Percentiles rank a stretch among this genome's conserved stretches.
These are phyloP conservation scores for Bilobella aurantiaca DNA, from an alignment of 1,140 invertebrate species.

Conservation along the genomic window DNA sequence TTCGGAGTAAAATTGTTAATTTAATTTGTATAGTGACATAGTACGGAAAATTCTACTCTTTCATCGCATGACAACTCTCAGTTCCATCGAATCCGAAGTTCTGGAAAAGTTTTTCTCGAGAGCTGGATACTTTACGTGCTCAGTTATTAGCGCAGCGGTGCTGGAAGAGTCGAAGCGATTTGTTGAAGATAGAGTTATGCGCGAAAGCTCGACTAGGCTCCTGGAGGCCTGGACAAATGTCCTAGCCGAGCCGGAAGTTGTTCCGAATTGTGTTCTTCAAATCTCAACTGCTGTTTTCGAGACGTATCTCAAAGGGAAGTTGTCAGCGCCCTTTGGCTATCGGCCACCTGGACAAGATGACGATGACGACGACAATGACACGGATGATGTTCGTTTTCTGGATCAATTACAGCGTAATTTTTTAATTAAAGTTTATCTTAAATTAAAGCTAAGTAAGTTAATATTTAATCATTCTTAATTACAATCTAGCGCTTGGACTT, in stretches of 20 bases:
- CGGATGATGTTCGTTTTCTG: background rate
- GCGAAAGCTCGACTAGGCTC: constrained; percentile 67
- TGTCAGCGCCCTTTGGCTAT: constrained; percentile 66
- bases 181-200: constrained; percentile 55
- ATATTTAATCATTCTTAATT: constrained; percentile 48
- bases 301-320: constrained; percentile 64
- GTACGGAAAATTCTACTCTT: constrained; percentile 53
- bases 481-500: constrained; percentile 52
- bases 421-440: too few species aligned
- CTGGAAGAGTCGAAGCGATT: constrained; percentile 51
- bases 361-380: background rate
- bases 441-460: background rate
- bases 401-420: constrained; percentile 1
- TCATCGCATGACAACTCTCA: constrained; percentile 45
- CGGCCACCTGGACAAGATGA: constrained; percentile 43
- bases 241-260: constrained; percentile 47
- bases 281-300: constrained; percentile 47
- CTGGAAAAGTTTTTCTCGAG: constrained; percentile 33
- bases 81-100: constrained; percentile 41
- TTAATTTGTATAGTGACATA: constrained; percentile 46
- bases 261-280: constrained; percentile 42
- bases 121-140: constrained; percentile 58
- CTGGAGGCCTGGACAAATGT: constrained; percentile 64
- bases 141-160: constrained; percentile 58
- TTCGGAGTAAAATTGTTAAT: too few species aligned